These are phyloP conservation scores for Carposina sasakii DNA, from an alignment of 1,140 invertebrate species.

Conservation along the genomic window DNA sequence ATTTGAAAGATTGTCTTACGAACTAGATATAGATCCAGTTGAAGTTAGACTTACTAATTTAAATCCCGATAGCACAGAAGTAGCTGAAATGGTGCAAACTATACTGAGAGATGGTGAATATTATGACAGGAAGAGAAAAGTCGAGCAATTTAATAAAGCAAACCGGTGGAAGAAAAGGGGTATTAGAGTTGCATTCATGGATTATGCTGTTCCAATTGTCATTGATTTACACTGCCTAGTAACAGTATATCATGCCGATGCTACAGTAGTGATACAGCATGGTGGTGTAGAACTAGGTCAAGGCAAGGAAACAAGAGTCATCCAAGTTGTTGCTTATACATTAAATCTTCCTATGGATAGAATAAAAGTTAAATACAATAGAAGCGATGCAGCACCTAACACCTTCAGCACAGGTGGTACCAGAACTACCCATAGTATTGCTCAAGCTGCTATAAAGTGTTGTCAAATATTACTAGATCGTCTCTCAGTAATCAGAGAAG, in stretches of 20 bases:
- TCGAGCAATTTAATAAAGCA: constrained; percentile 74
- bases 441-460: not conserved
- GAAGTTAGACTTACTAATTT: constrained; percentile 79
- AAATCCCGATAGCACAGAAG: constrained; percentile 21
- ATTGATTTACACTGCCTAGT: constrained; percentile 75
- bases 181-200: constrained; percentile 75
- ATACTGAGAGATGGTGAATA: constrained; percentile 73
- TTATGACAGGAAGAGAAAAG: constrained; percentile 64
- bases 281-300: constrained; percentile 87
- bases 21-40: constrained; percentile 78
- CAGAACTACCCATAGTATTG: constrained; percentile 4
- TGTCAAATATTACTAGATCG: constrained; percentile 57
- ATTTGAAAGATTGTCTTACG: constrained; percentile 86
- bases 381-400: constrained; percentile 74
- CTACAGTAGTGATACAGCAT: constrained; percentile 80
- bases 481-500: constrained; percentile 73
- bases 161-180: constrained; percentile 84
- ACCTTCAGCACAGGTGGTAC: constrained; percentile 74
- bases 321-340: constrained; percentile 78
- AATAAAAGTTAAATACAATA: constrained; percentile 76
- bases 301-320: constrained; percentile 81
- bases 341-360: constrained; percentile 77
- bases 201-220: constrained; percentile 69
- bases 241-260: constrained; percentile 80
- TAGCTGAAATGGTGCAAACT: constrained; percentile 60